Evolutionary conservation across 2,797 vertebrate species (phyloP).

Genomic region (Onychomys arenicola): DNA sequence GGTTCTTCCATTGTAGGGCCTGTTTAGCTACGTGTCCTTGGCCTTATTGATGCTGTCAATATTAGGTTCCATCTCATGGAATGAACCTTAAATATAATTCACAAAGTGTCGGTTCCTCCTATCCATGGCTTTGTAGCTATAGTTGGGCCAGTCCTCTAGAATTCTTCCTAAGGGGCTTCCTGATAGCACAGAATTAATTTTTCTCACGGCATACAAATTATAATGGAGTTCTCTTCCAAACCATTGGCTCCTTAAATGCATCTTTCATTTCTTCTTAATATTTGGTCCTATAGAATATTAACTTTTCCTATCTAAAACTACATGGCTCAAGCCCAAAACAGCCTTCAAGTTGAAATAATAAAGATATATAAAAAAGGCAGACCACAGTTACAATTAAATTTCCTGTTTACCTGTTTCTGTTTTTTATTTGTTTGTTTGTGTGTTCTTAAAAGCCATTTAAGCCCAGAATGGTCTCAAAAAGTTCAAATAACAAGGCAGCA

Average conservation of each 20-base stretch:
- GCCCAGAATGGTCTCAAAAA: background rate
- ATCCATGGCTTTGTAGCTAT: background rate
- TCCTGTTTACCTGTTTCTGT: background rate
- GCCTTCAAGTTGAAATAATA: background rate
- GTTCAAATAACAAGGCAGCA: background rate
- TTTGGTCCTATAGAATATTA: background rate
- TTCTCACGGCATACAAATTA: background rate
- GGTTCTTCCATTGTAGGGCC: background rate
- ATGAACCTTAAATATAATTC: background rate
- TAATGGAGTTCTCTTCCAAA: no score
- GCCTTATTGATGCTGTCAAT: background rate
- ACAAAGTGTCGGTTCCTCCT: background rate
- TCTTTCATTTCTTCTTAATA: background rate
- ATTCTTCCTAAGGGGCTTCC: background rate
- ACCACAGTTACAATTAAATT: background rate
- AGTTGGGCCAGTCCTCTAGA: background rate
- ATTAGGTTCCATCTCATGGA: background rate
- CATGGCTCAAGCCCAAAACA: background rate
- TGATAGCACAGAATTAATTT: background rate
- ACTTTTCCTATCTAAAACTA: background rate
- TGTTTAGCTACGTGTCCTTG: background rate
- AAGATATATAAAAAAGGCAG: background rate
- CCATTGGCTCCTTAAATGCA: background rate
- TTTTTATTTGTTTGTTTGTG: background rate
- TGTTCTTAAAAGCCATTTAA: background rate